Evolutionary conservation across 1,140 invertebrate genomes (phyloP), one percentile per base, ranked within the genome.

Genomic region (Agrypnia vestita): DNA sequence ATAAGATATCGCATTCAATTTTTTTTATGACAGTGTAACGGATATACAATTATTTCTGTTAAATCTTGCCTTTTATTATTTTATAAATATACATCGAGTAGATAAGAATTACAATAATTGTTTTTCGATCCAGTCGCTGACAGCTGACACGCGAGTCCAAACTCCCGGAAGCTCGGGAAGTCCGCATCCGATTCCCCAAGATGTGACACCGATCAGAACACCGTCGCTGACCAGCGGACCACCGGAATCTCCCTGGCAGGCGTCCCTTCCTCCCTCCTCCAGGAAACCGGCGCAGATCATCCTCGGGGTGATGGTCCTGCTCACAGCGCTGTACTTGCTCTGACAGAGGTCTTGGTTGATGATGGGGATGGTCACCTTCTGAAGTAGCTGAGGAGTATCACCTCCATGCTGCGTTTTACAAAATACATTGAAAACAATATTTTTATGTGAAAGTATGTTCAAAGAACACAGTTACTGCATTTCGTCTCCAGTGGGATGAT

Each of bases 221-320:
- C 59, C 61, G 43, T 81, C 61, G 3, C 72, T 43, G 12, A 59
- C 71, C 9, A 90, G n/a, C 1, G 89, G 89, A 7, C 90, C 89
- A 51, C 90, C 90, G 0, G 87, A 88, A 76, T 90, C 90, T 13
- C 90, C 89, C 75, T 86, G 84, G 62, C 87, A 88, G 15, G 85
- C 84, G 51, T 75, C 53, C 49, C 81, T 83, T 12, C 87, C 87
- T 8, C 85, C 85, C 3, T 13, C 56, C 3, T 62, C 46, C 4
- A 72, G 13, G 0, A n/a, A 7, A 17, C 94, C 94, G 15, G 94
- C 94, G 82, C 94, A 95, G 3, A 94, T 85, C 92, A 94, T 94
- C 19, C 91, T 91, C 4, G 91, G 84, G 0, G 91, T 92, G 13
- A 95, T 87, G 4, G 83, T 71, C 12, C 78, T 79, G 19, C 35